These are phyloP conservation scores for Dipus sagitta DNA, from an alignment of 2,797 vertebrate species.

Conservation along the genomic window DNA sequence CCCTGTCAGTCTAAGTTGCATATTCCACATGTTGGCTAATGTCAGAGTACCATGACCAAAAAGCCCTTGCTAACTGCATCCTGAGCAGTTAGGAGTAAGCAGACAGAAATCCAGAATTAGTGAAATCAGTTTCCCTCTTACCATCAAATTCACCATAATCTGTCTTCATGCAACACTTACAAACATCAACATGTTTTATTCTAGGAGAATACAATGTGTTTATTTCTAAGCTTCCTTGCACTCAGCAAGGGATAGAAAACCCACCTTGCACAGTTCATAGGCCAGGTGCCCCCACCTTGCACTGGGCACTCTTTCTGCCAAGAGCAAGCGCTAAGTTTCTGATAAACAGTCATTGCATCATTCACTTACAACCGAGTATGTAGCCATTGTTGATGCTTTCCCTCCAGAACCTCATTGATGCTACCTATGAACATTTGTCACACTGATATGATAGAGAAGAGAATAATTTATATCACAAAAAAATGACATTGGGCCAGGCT, in stretches of 20 bases:
- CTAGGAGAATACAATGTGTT: neutral
- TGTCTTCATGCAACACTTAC: slow-evolving; percentile 13
- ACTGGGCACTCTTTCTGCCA: neutral
- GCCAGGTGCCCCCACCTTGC: neutral
- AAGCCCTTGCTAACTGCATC: neutral
- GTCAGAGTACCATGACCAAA: neutral
- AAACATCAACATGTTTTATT: neutral
- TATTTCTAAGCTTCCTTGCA: neutral
- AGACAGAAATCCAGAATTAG: neutral
- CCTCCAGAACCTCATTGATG: neutral
- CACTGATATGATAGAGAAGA: neutral
- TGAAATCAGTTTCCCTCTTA: neutral
- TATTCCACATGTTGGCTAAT: neutral
- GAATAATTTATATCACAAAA: neutral
- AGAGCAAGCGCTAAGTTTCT: neutral
- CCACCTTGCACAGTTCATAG: neutral
- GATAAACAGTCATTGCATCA: neutral
- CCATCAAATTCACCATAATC: neutral
- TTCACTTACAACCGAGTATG: neutral
- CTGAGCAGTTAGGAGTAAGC: neutral
- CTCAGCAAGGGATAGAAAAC: neutral
- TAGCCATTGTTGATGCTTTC: neutral
- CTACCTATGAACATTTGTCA: neutral
- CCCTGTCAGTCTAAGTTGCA: neutral
- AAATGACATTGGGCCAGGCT: neutral